These are phyloP conservation scores for Lepus americanus DNA, from an alignment of 2,113 vertebrate species.

Conservation along the genomic window DNA sequence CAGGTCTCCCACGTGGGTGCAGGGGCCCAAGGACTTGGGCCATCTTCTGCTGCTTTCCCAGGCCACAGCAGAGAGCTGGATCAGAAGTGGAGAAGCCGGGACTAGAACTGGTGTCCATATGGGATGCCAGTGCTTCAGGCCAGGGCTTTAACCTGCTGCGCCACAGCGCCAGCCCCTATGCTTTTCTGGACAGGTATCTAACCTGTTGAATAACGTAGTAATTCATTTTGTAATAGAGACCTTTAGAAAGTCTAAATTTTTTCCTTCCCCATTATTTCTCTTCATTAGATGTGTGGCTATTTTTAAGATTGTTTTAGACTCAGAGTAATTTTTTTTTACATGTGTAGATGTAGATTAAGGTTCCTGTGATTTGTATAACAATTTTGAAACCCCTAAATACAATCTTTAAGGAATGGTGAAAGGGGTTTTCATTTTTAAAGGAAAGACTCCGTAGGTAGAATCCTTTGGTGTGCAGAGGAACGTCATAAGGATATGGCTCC, in stretches of 20 bases:
- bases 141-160: no score
- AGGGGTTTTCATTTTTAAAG: background rate
- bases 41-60: no score
- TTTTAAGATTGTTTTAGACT: background rate
- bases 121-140: no score
- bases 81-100: no score
- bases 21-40: no score
- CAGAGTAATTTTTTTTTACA: background rate
- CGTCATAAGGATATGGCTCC: slow-evolving; percentile 5
- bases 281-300: background rate
- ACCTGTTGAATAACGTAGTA: background rate
- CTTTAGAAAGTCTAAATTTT: slow-evolving; percentile 2
- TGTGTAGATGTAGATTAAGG: background rate
- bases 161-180: no score
- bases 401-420: background rate
- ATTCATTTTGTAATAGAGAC: background rate
- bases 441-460: background rate
- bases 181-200: background rate
- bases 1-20: no score
- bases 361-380: background rate
- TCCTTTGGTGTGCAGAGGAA: background rate
- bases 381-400: background rate
- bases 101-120: no score
- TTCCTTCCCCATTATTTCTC: background rate
- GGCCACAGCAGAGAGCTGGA: no score